phyloP scores from a whole-genome alignment of 2,113 vertebrate species.

The Tenebrosternarchus preto region DNA sequence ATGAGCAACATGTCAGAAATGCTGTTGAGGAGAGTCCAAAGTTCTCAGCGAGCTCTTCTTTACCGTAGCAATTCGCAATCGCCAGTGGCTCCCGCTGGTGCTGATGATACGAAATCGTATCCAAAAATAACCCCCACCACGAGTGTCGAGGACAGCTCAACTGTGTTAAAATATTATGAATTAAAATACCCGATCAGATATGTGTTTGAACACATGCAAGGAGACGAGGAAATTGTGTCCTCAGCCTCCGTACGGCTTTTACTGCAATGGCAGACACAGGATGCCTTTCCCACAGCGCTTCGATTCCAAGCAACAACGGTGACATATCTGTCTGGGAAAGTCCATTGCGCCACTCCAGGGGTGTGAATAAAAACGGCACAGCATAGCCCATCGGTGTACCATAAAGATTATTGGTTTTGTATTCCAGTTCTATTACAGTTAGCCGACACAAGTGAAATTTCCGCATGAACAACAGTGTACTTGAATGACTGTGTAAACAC shows the following conservation, averaged over 20 bases:
- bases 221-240: constrained; percentile 48
- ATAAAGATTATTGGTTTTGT: constrained; percentile 31
- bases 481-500: background rate
- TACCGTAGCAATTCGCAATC: constrained; percentile 3
- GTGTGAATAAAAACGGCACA: constrained; percentile 33
- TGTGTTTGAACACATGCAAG: constrained; percentile 54
- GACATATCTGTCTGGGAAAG: constrained; percentile 77
- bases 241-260: constrained; percentile 69
- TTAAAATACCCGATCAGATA: constrained; percentile 35
- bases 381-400: constrained; percentile 51
- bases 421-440: background rate
- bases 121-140: background rate
- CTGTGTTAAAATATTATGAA: background rate
- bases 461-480: background rate
- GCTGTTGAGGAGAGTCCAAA: constrained; percentile 67
- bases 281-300: constrained; percentile 64
- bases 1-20: constrained; percentile 74
- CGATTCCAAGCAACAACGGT: constrained; percentile 67
- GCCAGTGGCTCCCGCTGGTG: background rate
- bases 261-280: constrained; percentile 76
- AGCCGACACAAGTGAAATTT: background rate
- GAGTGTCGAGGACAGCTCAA: background rate
- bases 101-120: constrained; percentile 28
- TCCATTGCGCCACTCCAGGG: constrained; percentile 71
- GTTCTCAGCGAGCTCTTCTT: constrained; percentile 62